These are phyloP conservation scores for Cryptosula pallasiana DNA, from an alignment of 2,888 invertebrate species.

Conservation along the genomic window DNA sequence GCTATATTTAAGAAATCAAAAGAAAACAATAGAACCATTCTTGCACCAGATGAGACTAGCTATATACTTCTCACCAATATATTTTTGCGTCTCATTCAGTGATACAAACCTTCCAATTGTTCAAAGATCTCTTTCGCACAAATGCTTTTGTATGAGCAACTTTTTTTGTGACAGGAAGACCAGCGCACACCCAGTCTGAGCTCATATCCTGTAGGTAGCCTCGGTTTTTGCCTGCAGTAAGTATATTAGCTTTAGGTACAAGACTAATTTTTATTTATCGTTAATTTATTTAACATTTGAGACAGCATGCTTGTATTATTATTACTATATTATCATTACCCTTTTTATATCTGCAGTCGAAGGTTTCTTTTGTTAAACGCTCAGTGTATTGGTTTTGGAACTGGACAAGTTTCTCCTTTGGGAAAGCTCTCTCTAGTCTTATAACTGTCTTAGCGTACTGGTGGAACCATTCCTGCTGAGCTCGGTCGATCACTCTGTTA, in stretches of 20 bases:
- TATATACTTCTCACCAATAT: too few species aligned
- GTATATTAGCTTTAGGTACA: too few species aligned
- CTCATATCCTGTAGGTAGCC: constrained; percentile 19
- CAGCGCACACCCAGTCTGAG: not conserved
- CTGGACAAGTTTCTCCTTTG: not conserved
- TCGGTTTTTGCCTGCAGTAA: constrained; percentile 14
- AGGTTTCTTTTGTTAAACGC: not conserved
- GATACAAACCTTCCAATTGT: constrained; percentile 19
- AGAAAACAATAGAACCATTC: too few species aligned
- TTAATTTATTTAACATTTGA: too few species aligned
- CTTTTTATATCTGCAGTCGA: not conserved
- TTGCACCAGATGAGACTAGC: too few species aligned
- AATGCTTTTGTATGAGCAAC: constrained; percentile 5
- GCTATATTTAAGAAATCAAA: too few species aligned
- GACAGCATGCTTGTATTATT: too few species aligned
- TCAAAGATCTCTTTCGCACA: constrained; percentile 1
- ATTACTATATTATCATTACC: too few species aligned
- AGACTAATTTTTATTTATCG: too few species aligned
- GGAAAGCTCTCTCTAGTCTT: not conserved
- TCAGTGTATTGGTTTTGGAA: constrained; percentile 6
- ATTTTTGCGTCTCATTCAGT: too few species aligned
- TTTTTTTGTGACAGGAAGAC: not conserved
- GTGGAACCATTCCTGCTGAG: constrained; percentile 21
- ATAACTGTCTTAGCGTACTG: constrained; percentile 20
- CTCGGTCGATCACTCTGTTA: not conserved